Base-by-base conservation (phyloP, 2,113 vertebrate species). In the Halcyon senegalensis region DNA sequence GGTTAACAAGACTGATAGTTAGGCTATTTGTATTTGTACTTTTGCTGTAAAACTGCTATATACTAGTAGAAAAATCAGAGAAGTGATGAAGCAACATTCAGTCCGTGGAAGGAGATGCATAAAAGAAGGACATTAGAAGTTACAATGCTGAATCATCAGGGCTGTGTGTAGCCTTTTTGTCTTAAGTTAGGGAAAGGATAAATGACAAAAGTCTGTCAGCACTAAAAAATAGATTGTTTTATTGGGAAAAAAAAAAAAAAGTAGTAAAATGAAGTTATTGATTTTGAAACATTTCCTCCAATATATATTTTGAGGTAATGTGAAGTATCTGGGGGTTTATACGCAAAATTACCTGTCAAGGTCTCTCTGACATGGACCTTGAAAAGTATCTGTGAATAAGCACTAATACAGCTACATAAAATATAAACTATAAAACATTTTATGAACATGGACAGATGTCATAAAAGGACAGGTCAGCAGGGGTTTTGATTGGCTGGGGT, bases 401-500 rank as follows among this genome's bases (percentile, higher is more conserved):
- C 46, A 46, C 27, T 35, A 16, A 82, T 37, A 50, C 14, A 68
- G 14, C 9, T 53, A 37, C 11, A 70, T 6, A 70, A 79, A 79
- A 0, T 3, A 76, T 83, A 68, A 63, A 59, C 9, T 37, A 28
- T 24, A 37, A 75, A 70, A 31, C 0, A 64, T 33, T 19, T 69
- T 66, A 25, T 58, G 19, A 58, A 11, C 11, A 27, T 30, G 12
- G 7, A 48, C 3, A 76, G 28, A 20, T 20, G 5, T 53, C 39
- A 78, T 39, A 76, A 79, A n/a, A 13, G 21, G 41, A 83, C 8
- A 48, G 5, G 48, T 35, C 14, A 67, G 2, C 3, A 79, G 7
- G 5, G 5, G 13, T 62, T 76, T 66, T 4, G 16, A 2, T 0
- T 15, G 5, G 4, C 5, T 25, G 48, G 6, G 7, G 15, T 16